phyloP scores from a whole-genome alignment of 2,888 invertebrate species.

The Drosophila cracens region DNA sequence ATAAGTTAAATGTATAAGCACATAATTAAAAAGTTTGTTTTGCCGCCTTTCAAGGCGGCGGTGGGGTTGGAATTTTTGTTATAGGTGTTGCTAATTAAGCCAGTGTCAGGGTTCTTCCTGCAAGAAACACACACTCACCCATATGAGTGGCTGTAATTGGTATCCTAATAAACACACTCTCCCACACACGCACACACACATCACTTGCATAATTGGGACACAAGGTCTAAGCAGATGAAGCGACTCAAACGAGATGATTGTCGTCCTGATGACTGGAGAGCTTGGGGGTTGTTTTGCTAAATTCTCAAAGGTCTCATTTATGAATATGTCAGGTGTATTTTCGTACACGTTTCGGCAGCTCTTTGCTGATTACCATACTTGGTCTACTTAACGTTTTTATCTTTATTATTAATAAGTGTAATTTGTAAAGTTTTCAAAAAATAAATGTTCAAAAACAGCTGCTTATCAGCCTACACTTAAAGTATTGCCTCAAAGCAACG shows the following conservation, averaged over 20 bases:
- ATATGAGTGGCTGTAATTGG: constrained; percentile 61
- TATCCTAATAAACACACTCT: constrained; percentile 65
- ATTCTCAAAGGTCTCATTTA: neutral
- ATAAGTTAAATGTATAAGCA: constrained; percentile 60
- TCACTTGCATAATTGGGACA: constrained; percentile 78
- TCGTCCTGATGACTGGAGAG: constrained; percentile 34
- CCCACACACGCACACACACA: constrained; percentile 34
- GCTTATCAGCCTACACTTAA: constrained; percentile 20
- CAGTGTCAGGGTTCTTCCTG: constrained; percentile 46
- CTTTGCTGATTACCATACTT: constrained; percentile 22
- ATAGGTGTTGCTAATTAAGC: constrained; percentile 60
- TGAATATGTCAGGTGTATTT: constrained; percentile 1
- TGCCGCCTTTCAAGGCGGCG: neutral
- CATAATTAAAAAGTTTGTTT: constrained; percentile 72
- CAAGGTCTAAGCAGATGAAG: constrained; percentile 54
- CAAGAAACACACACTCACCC: constrained; percentile 14
- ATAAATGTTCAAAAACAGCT: neutral
- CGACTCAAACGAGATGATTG: constrained; percentile 60
- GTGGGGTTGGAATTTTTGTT: constrained; percentile 1
- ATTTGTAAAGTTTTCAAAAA: constrained; percentile 1
- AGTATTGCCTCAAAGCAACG: constrained; percentile 40
- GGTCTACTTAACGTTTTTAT: neutral
- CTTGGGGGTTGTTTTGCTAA: constrained; percentile 36
- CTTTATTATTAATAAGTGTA: constrained; percentile 1
- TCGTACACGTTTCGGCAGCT: constrained; percentile 5